Base-by-base conservation (phyloP, 2,888 invertebrate species). In the Zonitis immaculata region DNA sequence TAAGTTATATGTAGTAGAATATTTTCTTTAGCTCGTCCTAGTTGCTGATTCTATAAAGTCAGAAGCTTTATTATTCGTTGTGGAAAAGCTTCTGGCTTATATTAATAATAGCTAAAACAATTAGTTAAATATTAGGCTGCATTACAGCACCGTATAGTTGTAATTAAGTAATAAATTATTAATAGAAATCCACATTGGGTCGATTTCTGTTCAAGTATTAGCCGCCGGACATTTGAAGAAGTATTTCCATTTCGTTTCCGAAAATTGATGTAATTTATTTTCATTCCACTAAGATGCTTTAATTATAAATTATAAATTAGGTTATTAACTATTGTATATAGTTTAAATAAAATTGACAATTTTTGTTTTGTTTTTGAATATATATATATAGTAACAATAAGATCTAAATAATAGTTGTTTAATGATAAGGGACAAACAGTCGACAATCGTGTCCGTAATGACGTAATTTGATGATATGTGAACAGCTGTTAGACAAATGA, bases 381-480 rank as follows among this genome's bases (percentile, higher is more conserved):
- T n/a, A n/a, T n/a, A n/a, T n/a, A n/a, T n/a, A n/a, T n/a, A n/a
- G n/a, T 42, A 52, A 43, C 18, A 18, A 18, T 9, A 9, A 16
- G 50, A 20, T 51, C 46, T 46, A 45, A n/a, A n/a, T n/a, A n/a
- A n/a, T n/a, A n/a, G 51, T 58, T 56, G 57, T 42, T 49, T 52
- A 51, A 46, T 49, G 52, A 56, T 56, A 51, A 57, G 57, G 62
- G 66, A 62, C 53, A 59, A 56, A 60, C 62, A 69, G 69, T 70
- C 69, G 71, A 68, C 70, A 68, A 69, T 70, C 65, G 65, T 67
- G 16, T 35, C 66, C 66, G 69, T 75, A 74, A 76, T 75, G 74
- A 75, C 73, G 75, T 73, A 75, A 76, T 75, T 74, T 72, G 76
- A 76, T 73, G 73, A 76, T 76, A 76, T 76, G 76, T 76, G 76